A percentile compares a stretch with the other conserved stretches of the same genome.
These are phyloP conservation scores for Typhlomys cinereus DNA, from an alignment of 2,113 vertebrate genomes.

Conservation along the genomic window DNA sequence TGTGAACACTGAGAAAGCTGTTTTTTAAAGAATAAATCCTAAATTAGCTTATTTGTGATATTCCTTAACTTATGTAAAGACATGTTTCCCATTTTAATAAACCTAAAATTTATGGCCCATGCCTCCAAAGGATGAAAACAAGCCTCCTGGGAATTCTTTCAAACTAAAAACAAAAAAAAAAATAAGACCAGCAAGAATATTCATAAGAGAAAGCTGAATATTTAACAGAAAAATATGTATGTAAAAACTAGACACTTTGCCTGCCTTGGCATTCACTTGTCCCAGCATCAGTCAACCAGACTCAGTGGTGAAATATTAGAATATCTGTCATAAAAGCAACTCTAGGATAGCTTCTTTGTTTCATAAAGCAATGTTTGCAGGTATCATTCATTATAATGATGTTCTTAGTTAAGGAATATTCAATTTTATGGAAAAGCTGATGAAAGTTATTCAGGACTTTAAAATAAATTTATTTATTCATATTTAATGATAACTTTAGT, in stretches of 20 bases:
- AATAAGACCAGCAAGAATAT: background rate
- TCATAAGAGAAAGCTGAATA: background rate
- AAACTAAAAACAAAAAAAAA: background rate
- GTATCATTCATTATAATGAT: background rate
- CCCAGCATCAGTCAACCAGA: no score
- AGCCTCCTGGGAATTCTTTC: background rate
- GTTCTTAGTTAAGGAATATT: background rate
- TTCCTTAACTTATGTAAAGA: background rate
- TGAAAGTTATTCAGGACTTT: conserved; percentile 9
- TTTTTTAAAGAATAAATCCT: no score
- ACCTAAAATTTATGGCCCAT: conserved; percentile 9
- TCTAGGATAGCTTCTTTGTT: background rate
- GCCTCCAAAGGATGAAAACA: background rate
- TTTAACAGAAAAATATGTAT: background rate
- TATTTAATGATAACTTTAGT: no score
- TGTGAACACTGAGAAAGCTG: no score
- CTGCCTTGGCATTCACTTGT: no score
- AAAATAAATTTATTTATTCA: no score
- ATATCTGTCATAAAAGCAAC: no score
- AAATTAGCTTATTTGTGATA: background rate
- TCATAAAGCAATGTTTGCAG: background rate
- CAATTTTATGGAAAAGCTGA: background rate
- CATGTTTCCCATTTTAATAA: conserved; percentile 10
- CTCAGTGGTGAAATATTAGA: no score
- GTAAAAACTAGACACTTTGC: no score